Evolutionary conservation across 1,140 invertebrate genomes (phyloP).

Genomic region (Drosophila oshimai): DNA sequence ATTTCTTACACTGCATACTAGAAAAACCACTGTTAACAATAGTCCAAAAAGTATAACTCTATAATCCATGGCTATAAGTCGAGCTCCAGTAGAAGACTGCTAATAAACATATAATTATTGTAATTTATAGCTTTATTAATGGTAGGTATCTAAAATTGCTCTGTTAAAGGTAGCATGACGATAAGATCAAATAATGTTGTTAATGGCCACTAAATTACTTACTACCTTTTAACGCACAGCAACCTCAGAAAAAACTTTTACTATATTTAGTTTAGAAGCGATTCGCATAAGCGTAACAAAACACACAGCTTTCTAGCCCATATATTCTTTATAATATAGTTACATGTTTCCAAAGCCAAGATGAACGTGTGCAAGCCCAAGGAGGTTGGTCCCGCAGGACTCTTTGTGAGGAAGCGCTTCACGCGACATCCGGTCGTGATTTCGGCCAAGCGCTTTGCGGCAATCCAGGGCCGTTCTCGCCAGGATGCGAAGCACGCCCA

Average conservation of each 20-base stretch:
- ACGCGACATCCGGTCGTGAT: conserved; percentile 38
- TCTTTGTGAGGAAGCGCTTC: not conserved
- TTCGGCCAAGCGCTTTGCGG: conserved; percentile 41
- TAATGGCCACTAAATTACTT: no score
- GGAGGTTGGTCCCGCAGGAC: conserved; percentile 2
- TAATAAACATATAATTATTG: not conserved
- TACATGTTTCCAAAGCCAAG: not conserved
- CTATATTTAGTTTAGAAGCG: no score
- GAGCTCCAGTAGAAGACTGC: not conserved
- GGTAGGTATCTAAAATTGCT: no score
- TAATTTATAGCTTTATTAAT: not conserved
- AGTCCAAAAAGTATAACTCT: not conserved
- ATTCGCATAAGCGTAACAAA: no score
- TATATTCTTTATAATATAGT: no score
- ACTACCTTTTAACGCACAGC: no score
- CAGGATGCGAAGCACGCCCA: conserved; percentile 12
- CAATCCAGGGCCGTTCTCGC: conserved; percentile 26
- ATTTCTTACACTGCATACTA: no score
- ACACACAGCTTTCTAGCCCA: no score
- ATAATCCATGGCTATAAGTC: not conserved
- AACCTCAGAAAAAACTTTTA: no score
- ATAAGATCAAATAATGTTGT: no score
- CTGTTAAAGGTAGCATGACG: no score
- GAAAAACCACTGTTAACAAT: not conserved
- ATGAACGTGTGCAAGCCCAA: conserved; percentile 9